Base-by-base conservation (phyloP, 2,113 vertebrate genomes). In the Aphyosemion australe region DNA sequence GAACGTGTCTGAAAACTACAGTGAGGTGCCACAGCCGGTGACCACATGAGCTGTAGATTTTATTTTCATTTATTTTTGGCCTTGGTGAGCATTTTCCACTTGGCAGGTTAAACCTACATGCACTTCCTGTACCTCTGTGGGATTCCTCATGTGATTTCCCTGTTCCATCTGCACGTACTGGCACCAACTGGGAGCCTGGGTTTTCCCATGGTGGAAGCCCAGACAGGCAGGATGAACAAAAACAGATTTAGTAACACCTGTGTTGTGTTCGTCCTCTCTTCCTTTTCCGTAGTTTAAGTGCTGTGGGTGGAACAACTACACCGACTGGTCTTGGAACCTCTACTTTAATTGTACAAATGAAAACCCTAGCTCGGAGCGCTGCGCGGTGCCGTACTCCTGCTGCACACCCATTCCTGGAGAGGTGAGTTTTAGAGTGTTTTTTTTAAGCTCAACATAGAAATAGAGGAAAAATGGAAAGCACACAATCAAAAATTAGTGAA, bases 251-350 rank as follows among this genome's bases (percentile, higher is more conserved):
- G 80, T 84, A 80, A 72, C 18, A 41, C 39, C 46, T 43, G 50
- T 32, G 0, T 48, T 55, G 10, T 16, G 1, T 12, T 62, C 55
- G 52, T 31, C 19, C 45, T 19, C 21, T 47, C 3, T 66, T 19
- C 56, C 46, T 65, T 18, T 8, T 2, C 3, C 56, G 52, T 65
- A 94, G 93, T 93, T 93, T 60, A 85, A 90, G 74, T 93, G 93
- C 47, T 94, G 93, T 47, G 93, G 92, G 32, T 92, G 91, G 90
- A 93, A 87, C 75, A 89, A 87, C 85, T 91, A 92, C 84, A 92
- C 80, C 0, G 92, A 94, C 87, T 92, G 93, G 93, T 93, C 90
- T 0, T 91, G 90, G 91, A 93, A 93, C 64, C 59, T 90, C 16
- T 91, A 93, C 84, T 93, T 93, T 61, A 93, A 93, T 76, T 94